Evolutionary conservation across 2,113 vertebrate genomes (phyloP), one percentile per base, ranked within the genome.

Genomic region (Pteronura brasiliensis): DNA sequence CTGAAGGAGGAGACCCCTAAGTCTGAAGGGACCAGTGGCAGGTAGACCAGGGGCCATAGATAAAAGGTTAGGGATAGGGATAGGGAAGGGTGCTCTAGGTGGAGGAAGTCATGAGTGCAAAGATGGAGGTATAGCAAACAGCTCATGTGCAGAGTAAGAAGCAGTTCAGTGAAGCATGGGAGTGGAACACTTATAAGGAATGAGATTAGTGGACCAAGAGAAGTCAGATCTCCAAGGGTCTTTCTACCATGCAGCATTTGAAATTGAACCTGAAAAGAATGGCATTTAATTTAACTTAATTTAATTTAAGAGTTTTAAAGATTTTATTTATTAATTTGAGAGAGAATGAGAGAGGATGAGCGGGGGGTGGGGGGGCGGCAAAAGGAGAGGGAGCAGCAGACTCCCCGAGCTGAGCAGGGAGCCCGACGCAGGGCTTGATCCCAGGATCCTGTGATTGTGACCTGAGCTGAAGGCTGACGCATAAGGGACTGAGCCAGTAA

Each of bases 221-320:
- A 57, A 52, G 39, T 17, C 44, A 27, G 67, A 36, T 29, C 59
- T n/a, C 55, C 49, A 17, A 69, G 25, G n/a, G 17, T 52, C 42
- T 52, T 85, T 80, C 44, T 49, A 52, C 25, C 29, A 20, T 11
- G 29, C 34, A 27, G 31, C 74, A 82, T 67, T 44, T 71, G 65
- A 93, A 85, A 23, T 25, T 80, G 39, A 74, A 84, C 55, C 52
- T 79, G 36, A 80, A 80, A 82, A 82, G 47, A 82, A 39, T 65
- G 61, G 12, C 29, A 63, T 63, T 63, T 63, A 31, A 31, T 65
- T 65, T 65, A 67, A 67, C 29, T 34, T 63, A 29, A 63, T 59
- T 59, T 57, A 8, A 59, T 61, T 63, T 67, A 61, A 61, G 25
- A 11, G 25, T 17, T 65, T 7, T 34, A 34, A 67, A 67, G 63